Evolutionary conservation across 2,113 vertebrate genomes (phyloP), one percentile per base, ranked within the genome.

Genomic region (Microtus pennsylvanicus): DNA sequence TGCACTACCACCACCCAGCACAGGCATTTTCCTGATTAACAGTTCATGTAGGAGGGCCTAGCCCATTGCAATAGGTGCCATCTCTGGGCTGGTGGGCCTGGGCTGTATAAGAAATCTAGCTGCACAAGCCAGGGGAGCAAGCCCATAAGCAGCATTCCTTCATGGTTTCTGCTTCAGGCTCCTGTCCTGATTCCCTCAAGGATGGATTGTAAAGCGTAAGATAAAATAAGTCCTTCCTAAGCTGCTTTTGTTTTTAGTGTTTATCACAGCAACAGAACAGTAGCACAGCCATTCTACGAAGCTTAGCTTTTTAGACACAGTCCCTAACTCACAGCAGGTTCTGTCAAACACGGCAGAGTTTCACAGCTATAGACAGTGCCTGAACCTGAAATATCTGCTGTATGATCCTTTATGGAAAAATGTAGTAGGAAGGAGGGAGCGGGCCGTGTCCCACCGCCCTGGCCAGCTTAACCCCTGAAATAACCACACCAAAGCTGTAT

Each of bases 391-490:
- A 26, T 11, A 45, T 45, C 24, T 76, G 12, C 58, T 69, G 6
- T 58, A 8, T 67, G 45, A 21, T 12, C 61, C 47, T 76, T 69
- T 30, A n/a, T 26, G 26, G 45, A n/a, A 35, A 52, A 52, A 52
- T 52, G 50, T 52, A 52, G 50, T 52, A 52, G 50, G 50, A 52
- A 52, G 50, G 50, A 52, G 13, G 50, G 12, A 52, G 12, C 12
- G 3, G 50, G 50, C 50, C 0, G 13, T 52, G 50, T 52, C 12
- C 50, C 3, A 0, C 3, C 0, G 13, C 50, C 3, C 50, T 52
- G 2, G 50, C 50, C 13, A 52, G 12, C 12, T 13, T 52, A 52
- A 13, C 50, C 50, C 11, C 50, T 12, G 12, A 52, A 52, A 52
- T 52, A 52, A 52, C 50, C 50, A 52, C 50, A 52, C 50, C 50